phyloP scores from a whole-genome alignment of 1,140 invertebrate species.

The Hyphantria cunea region DNA sequence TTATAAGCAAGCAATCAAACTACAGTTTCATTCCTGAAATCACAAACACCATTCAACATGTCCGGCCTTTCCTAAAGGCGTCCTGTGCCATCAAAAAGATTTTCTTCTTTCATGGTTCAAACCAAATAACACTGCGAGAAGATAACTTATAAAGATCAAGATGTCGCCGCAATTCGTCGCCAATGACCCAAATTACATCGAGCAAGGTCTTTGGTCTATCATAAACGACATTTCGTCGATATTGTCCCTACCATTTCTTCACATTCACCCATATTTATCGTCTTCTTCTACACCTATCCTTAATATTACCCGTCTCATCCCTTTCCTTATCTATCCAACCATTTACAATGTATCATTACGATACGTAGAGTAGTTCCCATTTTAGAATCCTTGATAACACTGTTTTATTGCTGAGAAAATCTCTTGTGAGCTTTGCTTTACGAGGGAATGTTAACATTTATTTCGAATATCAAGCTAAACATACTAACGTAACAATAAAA shows the following conservation, averaged over 20 bases:
- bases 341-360: conserved; percentile 13
- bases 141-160: conserved; percentile 13
- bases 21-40: too few species aligned
- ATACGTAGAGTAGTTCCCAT: conserved; percentile 13
- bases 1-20: too few species aligned
- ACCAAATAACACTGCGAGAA: not conserved
- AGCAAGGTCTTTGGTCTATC: not conserved
- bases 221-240: not conserved
- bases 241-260: not conserved
- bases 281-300: too few species aligned
- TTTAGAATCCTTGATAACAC: conserved; percentile 13
- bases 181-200: conserved; percentile 1
- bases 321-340: not conserved
- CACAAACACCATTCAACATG: too few species aligned
- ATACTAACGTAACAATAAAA: conserved; percentile 11
- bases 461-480: conserved; percentile 14
- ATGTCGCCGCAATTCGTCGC: conserved; percentile 3
- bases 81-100: not conserved
- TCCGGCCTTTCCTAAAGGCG: too few species aligned
- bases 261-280: not conserved
- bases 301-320: not conserved
- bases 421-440: conserved; percentile 18
- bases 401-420: conserved; percentile 23
- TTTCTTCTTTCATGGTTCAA: not conserved
- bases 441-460: conserved; percentile 17